Base-by-base conservation (phyloP, 2,113 vertebrate genomes). In the Cyprinodon variegatus region DNA sequence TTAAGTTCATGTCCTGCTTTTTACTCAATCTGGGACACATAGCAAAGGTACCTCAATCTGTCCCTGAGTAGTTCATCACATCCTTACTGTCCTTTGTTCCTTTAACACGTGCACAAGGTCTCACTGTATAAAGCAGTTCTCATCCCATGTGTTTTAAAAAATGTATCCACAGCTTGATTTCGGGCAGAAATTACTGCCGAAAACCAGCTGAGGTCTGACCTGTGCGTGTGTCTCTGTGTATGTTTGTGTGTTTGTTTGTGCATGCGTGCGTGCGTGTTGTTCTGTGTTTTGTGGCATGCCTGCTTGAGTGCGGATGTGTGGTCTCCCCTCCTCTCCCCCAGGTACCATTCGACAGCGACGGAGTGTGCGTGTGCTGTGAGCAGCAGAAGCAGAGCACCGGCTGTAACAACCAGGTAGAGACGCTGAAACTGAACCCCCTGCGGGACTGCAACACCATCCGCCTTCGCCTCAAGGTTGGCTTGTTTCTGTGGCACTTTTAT, bases 321-420 rank as follows among this genome's bases (percentile, higher is more conserved):
- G 89, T 91, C 76, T 80, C 86, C 50, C 90, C 85, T 87, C 48
- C 76, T 83, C 59, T 70, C 80, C 77, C 80, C 68, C 86, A 94
- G 92, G 87, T 93, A 45, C 91, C 93, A 84, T 96, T 97, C 10
- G 96, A 98, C 95, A 97, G 96, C 6, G 97, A 99, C 64, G 96
- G 97, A 65, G 97, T 99, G 86, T 99, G 98, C 76, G 96, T 99
- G 48, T 99, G 98, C 95, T 99, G 98, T 48, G 96, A 98, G 87
- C 93, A 96, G 41, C 97, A 97, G 86, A 96, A 96, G 81, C 96
- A 96, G 89, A 95, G 95, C 14, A 95, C 96, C 1, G 97, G 96
- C 91, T 99, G 98, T 94, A 97, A 95, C 93, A 97, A 96, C 92
- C 90, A 97, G 50, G 98, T 97, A 84, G 98, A 99, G 92, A 99